Base-by-base conservation (phyloP, 1,140 invertebrate species). In the Calliopsis andreniformis region DNA sequence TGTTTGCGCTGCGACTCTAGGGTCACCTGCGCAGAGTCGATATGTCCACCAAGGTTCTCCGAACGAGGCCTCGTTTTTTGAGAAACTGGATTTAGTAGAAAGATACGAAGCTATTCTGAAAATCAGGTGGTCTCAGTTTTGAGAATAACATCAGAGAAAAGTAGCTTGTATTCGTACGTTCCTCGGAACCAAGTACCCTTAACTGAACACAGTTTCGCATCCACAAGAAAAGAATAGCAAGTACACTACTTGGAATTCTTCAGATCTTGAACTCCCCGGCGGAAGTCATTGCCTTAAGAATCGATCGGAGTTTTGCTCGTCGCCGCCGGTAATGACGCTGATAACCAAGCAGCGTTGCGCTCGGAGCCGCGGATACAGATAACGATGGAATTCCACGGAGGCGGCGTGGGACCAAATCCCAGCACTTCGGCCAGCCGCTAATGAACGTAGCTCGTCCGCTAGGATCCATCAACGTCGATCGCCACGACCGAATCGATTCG, bases 381-480 rank as follows among this genome's bases (percentile, higher is more conserved):
- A 82, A 35, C 55, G 20, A 45, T 42, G 67, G 73, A 72, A 78
- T 78, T 72, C 55, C 70, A 59, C 67, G 45, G 71, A 80, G 43
- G 42, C 32, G n/a, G 30, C 56, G 45, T 30, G 42, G 61, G 63
- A 68, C 25, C 43, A 47, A 10, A 20, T 39, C 25, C 16, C 53
- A 30, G 5, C 8, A n/a, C 30, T 63, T 80, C 56, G 59, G 23
- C 43, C 35, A 35, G 51, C 59, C 45, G 43, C 53, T 80, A 82
- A 81, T 47, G 73, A 81, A 82, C 43, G 67, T 59, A 35, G 49
- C 61, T 30, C 20, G 53, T 61, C 25, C 67, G 43, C 39, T 23
- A n/a, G 72, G 62, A 70, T 81, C 79, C 64, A 81, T 81, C 56
- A 64, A 81, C 72, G 79, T 79, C 56, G 43, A 64, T 18, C 58